A percentile compares a stretch with the other conserved stretches of the same genome.
phyloP scores from a whole-genome alignment of 1,140 invertebrate genomes.

The Seison nebaliae region DNA sequence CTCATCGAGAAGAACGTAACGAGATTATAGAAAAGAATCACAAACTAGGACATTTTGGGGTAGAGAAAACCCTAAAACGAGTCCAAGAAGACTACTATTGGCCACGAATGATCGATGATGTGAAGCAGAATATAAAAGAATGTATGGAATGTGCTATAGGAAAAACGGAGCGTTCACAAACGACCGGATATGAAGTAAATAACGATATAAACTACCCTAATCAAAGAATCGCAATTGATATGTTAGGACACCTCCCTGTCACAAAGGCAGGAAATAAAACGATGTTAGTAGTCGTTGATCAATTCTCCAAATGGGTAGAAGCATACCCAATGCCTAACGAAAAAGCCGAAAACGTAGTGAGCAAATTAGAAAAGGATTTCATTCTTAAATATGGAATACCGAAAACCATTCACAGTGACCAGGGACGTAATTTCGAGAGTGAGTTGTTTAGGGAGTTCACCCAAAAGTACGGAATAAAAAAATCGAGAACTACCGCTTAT shows the following conservation, averaged over 20 bases:
- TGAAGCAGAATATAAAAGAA: not conserved
- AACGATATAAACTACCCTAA: constrained; percentile 2
- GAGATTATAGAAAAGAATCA: not conserved
- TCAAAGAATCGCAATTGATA: constrained; percentile 14
- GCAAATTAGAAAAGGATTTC: too few relatives aligned
- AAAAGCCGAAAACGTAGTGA: not conserved
- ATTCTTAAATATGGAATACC: too few relatives aligned
- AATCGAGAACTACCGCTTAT: too few relatives aligned
- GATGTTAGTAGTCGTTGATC: not conserved
- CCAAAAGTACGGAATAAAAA: too few relatives aligned
- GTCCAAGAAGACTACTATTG: not conserved
- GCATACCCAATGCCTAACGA: not conserved
- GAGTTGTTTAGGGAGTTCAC: too few relatives aligned
- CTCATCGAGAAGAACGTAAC: not conserved
- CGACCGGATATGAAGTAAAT: too few relatives aligned
- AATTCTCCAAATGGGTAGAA: not conserved
- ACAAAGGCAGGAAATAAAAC: constrained; percentile 15
- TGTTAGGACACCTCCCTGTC: constrained; percentile 16
- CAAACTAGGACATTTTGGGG: not conserved
- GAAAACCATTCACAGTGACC: too few relatives aligned
- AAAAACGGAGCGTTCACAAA: too few relatives aligned
- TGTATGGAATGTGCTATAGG: not conserved
- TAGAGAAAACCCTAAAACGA: too few relatives aligned
- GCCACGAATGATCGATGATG: not conserved
- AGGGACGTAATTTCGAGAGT: too few relatives aligned